Evolutionary conservation across 2,888 invertebrate genomes (phyloP), one percentile per base, ranked within the genome.

Genomic region (Drosophila yooni): DNA sequence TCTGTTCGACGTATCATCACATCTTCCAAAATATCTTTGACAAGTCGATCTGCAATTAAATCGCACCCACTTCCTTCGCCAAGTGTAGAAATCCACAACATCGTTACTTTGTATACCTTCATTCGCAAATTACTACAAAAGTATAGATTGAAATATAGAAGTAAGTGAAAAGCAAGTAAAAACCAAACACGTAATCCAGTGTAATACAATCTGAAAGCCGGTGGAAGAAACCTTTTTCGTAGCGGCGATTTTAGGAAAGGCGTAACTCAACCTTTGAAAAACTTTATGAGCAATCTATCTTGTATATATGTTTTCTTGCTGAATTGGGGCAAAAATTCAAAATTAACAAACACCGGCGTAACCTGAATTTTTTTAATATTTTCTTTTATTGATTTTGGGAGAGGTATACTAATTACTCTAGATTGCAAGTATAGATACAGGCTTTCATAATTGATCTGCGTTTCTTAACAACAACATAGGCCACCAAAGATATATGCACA

Each of bases 1-100:
- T 72, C 53, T 18, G 57, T 34, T 31, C 38, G 56, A 11, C 25
- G 50, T 38, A 63, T 61, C n/a, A 27, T 21, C 10, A 77, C 10
- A 54, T 77, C 77, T 13, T 70, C 53, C 0, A 74, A 57, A 36
- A 77, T 29, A 48, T 58, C 33, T 29, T 66, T 70, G 34, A 74
- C 31, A 33, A 77, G 60, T 2, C 52, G 50, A 15, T 70, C 77
- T 10, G 60, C 53, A 29, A 77, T 61, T 36, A 67, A 48, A 18
- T 66, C 63, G 34, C 57, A 74, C 40, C 74, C 78, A 34, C 63
- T 74, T 40, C 78, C 78, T 46, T 77, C 78, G 29, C 18, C 53
- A 31, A 74, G 61, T 21, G 46, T 66, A 13, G 58, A 61, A 21
- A 73, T 38, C 77, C 78, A 77, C 10, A 74, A 31, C 0, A 27